phyloP scores from a whole-genome alignment of 1,140 invertebrate species.

The Chironomus striatipennis region DNA sequence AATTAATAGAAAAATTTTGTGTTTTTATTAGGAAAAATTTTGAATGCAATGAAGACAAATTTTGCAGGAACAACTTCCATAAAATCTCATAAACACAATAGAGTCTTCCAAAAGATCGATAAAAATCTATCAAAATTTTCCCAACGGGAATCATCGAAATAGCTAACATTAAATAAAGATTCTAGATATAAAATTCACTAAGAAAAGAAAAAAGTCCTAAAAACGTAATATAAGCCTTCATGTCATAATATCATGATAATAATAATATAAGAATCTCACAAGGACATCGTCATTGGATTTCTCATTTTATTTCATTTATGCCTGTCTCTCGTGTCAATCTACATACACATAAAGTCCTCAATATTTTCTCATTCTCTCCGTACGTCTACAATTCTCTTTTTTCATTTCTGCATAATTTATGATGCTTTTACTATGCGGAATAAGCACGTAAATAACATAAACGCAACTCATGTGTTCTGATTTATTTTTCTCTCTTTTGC shows the following conservation, averaged over 20 bases:
- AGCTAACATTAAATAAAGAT: no score
- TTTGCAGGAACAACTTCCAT: no score
- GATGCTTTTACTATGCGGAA: slow-evolving; percentile 1
- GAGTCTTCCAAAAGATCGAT: no score
- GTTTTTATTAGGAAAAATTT: no score
- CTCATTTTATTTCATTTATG: not conserved
- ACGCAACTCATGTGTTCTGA: not conserved
- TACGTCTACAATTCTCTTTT: not conserved
- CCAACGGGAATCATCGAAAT: no score
- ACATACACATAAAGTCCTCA: slow-evolving; percentile 1
- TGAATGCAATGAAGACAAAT: no score
- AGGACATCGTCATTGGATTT: slow-evolving; percentile 5
- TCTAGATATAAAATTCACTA: not conserved
- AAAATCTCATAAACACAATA: no score
- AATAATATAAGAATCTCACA: not conserved
- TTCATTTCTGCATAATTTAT: not conserved
- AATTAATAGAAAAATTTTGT: no score
- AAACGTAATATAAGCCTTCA: slow-evolving; percentile 7
- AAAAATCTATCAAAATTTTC: no score
- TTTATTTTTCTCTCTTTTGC: not conserved
- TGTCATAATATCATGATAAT: not conserved
- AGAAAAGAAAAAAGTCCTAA: not conserved
- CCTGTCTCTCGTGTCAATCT: not conserved
- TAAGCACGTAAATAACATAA: slow-evolving; percentile 4
- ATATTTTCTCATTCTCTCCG: not conserved